phyloP scores from a whole-genome alignment of 1,140 invertebrate species.

The Pogonomyrmex californicus region DNA sequence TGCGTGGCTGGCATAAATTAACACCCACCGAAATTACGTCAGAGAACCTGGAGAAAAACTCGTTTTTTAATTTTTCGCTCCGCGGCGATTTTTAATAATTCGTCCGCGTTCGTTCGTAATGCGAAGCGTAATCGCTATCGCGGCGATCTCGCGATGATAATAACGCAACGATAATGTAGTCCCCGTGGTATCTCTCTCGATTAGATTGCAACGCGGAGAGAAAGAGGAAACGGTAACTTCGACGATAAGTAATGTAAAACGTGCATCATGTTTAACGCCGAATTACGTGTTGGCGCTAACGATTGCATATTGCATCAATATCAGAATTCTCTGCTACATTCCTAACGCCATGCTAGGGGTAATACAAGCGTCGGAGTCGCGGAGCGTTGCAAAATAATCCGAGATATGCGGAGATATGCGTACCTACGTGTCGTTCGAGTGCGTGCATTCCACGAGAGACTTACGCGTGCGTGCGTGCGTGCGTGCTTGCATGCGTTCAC shows the following conservation, averaged over 20 bases:
- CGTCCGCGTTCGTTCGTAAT: background rate
- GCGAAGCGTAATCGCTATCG: constrained; percentile 37
- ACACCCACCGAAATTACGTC: constrained; percentile 76
- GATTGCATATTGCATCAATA: background rate
- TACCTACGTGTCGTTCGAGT: constrained; percentile 12
- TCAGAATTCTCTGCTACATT: background rate
- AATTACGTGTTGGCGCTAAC: background rate
- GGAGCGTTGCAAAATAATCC: constrained; percentile 3
- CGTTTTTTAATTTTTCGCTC: constrained; percentile 76
- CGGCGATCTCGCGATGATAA: background rate
- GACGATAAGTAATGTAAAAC: background rate
- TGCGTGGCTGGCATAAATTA: constrained; percentile 72
- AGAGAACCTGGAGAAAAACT: constrained; percentile 62
- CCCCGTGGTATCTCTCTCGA: constrained; percentile 12
- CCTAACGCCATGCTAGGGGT: background rate
- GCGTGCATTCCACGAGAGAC: constrained; percentile 15
- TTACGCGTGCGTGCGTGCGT: constrained; percentile 8
- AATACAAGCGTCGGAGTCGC: constrained; percentile 12
- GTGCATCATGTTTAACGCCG: too few relatives aligned
- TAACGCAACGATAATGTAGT: constrained; percentile 45
- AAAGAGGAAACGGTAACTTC: background rate
- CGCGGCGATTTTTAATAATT: background rate
- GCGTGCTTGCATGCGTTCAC: constrained; percentile 44
- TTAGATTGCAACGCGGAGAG: background rate
- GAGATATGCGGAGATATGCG: constrained; percentile 13